Evolutionary conservation across 2,113 vertebrate genomes (phyloP), one percentile per base, ranked within the genome.

Genomic region (Pithys albifrons): DNA sequence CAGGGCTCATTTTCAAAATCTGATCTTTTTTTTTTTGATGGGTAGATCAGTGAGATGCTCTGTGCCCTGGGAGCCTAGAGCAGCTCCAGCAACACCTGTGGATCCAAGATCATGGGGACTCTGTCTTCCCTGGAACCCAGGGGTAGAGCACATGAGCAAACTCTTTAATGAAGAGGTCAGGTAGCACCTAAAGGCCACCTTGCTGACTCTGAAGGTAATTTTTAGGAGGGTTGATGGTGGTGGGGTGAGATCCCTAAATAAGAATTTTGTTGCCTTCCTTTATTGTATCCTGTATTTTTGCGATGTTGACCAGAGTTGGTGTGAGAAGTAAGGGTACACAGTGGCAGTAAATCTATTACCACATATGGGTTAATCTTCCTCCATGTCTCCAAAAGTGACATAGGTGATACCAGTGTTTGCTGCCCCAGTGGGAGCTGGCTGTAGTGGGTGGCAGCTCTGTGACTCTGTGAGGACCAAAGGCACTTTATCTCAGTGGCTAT

Each of bases 41-140:
- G 23, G 19, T 49, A 14, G 5, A 27, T 61, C 41, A n/a, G 7
- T 14, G 75, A 46, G 72, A 33, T 84, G 25, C 17, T 75, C 28
- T 3, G 1, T 18, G 9, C 19, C 14, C 5, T 41, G n/a, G 29
- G 24, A 82, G 3, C 12, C 29, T 4, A 4, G 16, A 43, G 23
- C 33, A 81, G 14, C 10, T 49, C 23, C 46, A 76, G 16, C 10
- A 52, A 15, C 15, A 6, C 20, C 35, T 2, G 3, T 35, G 31
- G 48, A 55, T 37, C 6, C 2, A 2, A 27, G 14, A 10, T 37
- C 33, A 7, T 0, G 0, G 24, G 29, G 29, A 2, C 14, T 46
- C 11, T 57, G 35, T 20, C 6, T 59, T 85, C 13, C 27, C 59
- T 20, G 28, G 37, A 81, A 12, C 33, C 22, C 49, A 14, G 14